Conservation (phyloP, 2,888 invertebrate genomes). For the Caenorhabditis zanzibari region DNA sequence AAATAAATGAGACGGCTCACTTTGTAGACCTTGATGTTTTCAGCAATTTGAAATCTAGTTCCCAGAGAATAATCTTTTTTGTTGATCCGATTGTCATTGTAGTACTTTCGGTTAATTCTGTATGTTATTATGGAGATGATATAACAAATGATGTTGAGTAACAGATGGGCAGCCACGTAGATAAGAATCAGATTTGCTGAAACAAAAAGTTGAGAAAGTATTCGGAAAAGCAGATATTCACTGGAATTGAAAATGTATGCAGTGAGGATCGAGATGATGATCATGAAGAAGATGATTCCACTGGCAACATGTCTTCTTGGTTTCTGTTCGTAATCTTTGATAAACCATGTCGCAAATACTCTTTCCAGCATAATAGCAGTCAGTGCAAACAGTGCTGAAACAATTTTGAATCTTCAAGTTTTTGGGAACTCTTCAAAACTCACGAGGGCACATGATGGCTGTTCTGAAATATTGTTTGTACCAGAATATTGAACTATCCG, state of each 20-base stretch:
- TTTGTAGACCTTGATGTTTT: slow-evolving; percentile 50
- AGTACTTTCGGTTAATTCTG: slow-evolving; percentile 40
- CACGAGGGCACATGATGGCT: slow-evolving; percentile 32
- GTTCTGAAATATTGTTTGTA: slow-evolving; percentile 18
- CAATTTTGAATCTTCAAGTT: background rate
- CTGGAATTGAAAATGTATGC: slow-evolving; percentile 38
- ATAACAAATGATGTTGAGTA: slow-evolving; percentile 33
- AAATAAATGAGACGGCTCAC: background rate
- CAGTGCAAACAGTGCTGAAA: slow-evolving; percentile 42
- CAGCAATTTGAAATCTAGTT: slow-evolving; percentile 41
- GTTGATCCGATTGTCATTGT: slow-evolving; percentile 32
- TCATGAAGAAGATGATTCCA: slow-evolving; percentile 18
- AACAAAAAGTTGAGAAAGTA: background rate
- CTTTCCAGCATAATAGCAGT: slow-evolving; percentile 41
- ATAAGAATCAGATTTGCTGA: slow-evolving; percentile 35
- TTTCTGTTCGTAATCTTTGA: slow-evolving; percentile 48
- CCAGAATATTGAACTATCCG: background rate
- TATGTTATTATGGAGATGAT: slow-evolving; percentile 41
- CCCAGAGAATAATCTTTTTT: slow-evolving; percentile 43
- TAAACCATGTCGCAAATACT: slow-evolving; percentile 42
- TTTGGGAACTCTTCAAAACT: background rate
- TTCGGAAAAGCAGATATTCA: background rate
- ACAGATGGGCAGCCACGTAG: slow-evolving; percentile 26
- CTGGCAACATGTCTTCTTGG: slow-evolving; percentile 18
- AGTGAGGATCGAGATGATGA: slow-evolving; percentile 8